Conservation (phyloP, 2,113 vertebrate species). For the Pan troglodytes region NHGRI_mPanTro3-v2.1_pri NC_072410.2:48829001-48829500, state of each 20-base stretch:
- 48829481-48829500: no score
- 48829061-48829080: neutral
- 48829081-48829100: neutral
- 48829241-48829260: neutral
- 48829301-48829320: neutral
- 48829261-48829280: neutral
- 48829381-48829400: neutral
- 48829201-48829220: neutral
- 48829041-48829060: neutral
- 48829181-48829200: neutral
- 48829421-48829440: neutral
- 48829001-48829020: neutral
- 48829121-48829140: neutral
- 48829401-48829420: conserved; percentile 1
- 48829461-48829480: neutral
- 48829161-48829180: neutral
- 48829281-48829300: neutral
- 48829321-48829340: neutral
- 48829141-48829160: neutral
- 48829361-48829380: neutral
- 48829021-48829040: neutral
- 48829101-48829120: neutral
- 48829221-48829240: neutral
- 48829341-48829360: neutral
- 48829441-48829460: conserved; percentile 20